Base-by-base conservation (phyloP, 2,113 vertebrate species). In the Oplegnathus fasciatus region DNA sequence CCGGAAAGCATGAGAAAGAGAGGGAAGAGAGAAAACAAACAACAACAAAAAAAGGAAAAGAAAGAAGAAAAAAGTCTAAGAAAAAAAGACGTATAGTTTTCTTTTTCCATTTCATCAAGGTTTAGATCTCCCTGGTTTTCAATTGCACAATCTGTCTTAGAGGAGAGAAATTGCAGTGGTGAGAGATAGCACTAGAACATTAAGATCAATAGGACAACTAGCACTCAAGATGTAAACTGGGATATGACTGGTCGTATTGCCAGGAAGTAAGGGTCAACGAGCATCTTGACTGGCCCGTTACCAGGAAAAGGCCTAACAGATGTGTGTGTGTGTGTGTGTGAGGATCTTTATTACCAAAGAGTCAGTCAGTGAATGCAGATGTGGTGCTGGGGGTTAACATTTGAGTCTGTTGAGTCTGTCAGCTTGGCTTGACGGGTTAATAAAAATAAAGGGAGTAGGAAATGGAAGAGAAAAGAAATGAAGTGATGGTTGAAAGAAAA, bases 1-100 rank as follows among this genome's bases (percentile, higher is more conserved):
- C 96, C 97, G 96, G 97, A 97, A 96, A 97, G 97, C 97, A 97
- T 95, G 82, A 97, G 95, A 94, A 93, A 89, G 83, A 86, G 70
- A 85, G 90, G 94, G 90, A 83, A 87, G 85, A 92, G 93, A 95
- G 94, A 91, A 91, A 92, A 93, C 88, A 89, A 93, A 94, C 86
- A 93, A 93, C 89, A 89, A 93, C 69, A 85, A 86, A 84, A 44
- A 84, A 89, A 79, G 57, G 30, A 66, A 80, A 85, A 88, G 34
- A 78, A 81, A 91, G 64, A 78, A 91, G 70, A 78, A 93, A 82
- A 93, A 75, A 82, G 89, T 91, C 93, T 93, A 92, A 93, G 90
- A 91, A 91, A 93, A 91, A 88, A 83, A 86, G 89, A 88, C 69
- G 82, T 84, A 80, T 76, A 73, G 58, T 57, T 74, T 85, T 67